Evolutionary conservation across 2,888 invertebrate species (phyloP).

Genomic region (Limnephilus marmoratus): DNA sequence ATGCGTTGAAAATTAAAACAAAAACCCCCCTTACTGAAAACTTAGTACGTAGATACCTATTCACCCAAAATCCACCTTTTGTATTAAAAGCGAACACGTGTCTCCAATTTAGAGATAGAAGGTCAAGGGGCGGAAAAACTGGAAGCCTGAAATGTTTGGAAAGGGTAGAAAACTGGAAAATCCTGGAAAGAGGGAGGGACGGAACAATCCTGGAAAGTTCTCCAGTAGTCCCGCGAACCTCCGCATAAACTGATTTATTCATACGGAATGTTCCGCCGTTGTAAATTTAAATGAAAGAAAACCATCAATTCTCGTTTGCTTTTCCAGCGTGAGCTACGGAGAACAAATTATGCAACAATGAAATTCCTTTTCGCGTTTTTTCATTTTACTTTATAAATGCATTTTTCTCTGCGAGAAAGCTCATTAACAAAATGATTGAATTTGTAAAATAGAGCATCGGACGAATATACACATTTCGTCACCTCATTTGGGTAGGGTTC

Average conservation of each 20-base stretch:
- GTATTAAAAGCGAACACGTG: neutral
- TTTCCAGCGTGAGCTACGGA: neutral
- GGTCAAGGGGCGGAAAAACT: neutral
- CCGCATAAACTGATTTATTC: neutral
- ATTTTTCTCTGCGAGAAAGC: neutral
- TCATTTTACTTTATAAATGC: neutral
- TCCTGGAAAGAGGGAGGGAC: too few relatives aligned
- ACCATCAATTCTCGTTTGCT: neutral
- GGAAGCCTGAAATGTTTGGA: neutral
- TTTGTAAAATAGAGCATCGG: too few relatives aligned
- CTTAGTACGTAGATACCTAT: too few relatives aligned
- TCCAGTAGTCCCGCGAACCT: neutral
- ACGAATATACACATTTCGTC: too few relatives aligned
- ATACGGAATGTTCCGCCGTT: neutral
- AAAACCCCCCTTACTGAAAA: too few relatives aligned
- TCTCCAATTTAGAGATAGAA: neutral
- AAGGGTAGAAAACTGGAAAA: neutral
- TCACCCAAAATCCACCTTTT: neutral
- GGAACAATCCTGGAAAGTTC: neutral
- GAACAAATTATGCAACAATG: neutral
- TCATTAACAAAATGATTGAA: too few relatives aligned
- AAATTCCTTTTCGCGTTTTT: neutral
- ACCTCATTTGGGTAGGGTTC: too few relatives aligned
- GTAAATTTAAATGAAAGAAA: neutral
- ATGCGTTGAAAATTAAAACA: too few relatives aligned